These are phyloP conservation scores for Nasalis larvatus DNA, from an alignment of 2,113 vertebrate species.

Conservation along the genomic window DNA sequence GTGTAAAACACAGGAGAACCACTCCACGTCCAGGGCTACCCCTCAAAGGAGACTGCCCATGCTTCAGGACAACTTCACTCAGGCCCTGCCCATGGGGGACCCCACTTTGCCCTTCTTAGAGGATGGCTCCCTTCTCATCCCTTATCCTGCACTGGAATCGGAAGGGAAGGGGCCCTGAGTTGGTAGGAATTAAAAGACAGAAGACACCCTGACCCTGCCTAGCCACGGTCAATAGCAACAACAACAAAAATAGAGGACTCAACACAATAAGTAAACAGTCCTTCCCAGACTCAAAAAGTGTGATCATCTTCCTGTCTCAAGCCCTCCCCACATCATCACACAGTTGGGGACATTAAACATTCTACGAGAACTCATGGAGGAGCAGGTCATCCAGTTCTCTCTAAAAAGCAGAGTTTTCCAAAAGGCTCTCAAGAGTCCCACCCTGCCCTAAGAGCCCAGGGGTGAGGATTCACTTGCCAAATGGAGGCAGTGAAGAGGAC, in stretches of 20 bases:
- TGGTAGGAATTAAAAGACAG: not conserved
- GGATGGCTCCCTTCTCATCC: not conserved
- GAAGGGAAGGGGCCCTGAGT: not conserved
- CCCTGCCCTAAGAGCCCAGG: not conserved
- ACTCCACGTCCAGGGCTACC: fast-evolving
- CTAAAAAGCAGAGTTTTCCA: not conserved
- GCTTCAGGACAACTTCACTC: not conserved
- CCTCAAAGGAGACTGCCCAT: not conserved
- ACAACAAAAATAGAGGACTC: not conserved
- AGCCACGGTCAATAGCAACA: not conserved
- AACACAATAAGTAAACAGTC: not conserved
- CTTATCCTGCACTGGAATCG: not conserved
- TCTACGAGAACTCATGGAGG: not conserved
- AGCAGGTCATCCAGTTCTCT: not conserved
- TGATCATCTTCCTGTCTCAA: not conserved
- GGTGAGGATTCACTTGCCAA: not conserved
- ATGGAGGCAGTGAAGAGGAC: not conserved
- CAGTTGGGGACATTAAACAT: not conserved
- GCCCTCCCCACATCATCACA: not conserved
- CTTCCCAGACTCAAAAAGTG: not conserved
- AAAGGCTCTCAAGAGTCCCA: not conserved
- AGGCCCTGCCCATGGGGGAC: not conserved
- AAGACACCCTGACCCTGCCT: not conserved
- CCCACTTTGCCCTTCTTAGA: not conserved
- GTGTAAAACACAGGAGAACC: not conserved